Base-by-base conservation (phyloP, 2,797 vertebrate species). In the Urocyon cinereoargenteus region DNA sequence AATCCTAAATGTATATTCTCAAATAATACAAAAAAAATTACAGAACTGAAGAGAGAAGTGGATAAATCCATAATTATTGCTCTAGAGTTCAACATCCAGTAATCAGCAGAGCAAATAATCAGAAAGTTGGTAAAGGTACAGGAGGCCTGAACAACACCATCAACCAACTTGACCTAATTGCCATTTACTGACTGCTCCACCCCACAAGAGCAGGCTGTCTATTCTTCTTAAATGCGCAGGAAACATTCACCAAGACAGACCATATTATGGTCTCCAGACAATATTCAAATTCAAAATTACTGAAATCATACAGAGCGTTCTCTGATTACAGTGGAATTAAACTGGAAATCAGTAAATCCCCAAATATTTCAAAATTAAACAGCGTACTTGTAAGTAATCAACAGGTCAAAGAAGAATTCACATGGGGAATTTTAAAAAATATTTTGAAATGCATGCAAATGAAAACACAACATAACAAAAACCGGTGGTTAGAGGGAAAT, bases 321-420 rank as follows among this genome's bases (percentile, higher is more conserved):
- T 92, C 77, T 77, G 36, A 64, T 62, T 73, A 72, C 36, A 77
- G 22, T 24, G 31, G 51, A 83, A 93, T 91, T 81, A 91, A 79
- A 91, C 34, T 51, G 51, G 83, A 87, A 70, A 73, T 70, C 11
- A 49, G 34, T 55, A 87, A 91, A 82, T 31, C 45, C 49, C 13
- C 87, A 91, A 84, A 79, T 66, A 66, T 34, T 88, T 84, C 21
- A 19, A 94, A 95, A 72, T 53, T 91, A 91, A 77, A 62, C 49
- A 91, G 55, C 53, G 83, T 70, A 91, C 53, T 93, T 90, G 73
- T 84, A 68, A 93, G 86, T 77, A 57, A 83, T 64, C 51, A 79
- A 91, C 28, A 79, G 49, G 64, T 73, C 62, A 91, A 79, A 93
- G 26, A 88, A 91, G 57, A 91, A 96, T 84, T 78, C 64, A 84